A percentile compares a stretch with the other conserved stretches of the same genome.
These are phyloP conservation scores for Aphidius ervi DNA, from an alignment of 1,140 invertebrate genomes.

Conservation along the genomic window DNA sequence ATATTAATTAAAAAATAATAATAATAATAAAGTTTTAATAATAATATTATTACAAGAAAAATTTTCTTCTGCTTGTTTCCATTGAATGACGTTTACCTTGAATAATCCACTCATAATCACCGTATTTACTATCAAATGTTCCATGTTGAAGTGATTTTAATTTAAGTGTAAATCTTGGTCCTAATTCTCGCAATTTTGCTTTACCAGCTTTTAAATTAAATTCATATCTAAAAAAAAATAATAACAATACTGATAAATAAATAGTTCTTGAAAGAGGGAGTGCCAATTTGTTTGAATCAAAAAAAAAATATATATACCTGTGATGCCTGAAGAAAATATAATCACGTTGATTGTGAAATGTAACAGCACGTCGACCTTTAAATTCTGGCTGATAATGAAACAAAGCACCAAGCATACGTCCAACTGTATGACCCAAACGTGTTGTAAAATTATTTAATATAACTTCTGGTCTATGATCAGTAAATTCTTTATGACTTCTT, in stretches of 20 bases:
- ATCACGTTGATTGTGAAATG: slow-evolving; percentile 98
- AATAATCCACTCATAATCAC: slow-evolving; percentile 96
- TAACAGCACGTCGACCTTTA: slow-evolving; percentile 85
- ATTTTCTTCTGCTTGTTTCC: slow-evolving; percentile 85
- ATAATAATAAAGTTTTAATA: not conserved
- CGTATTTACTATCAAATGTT: slow-evolving; percentile 93
- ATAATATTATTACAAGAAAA: slow-evolving; percentile 68
- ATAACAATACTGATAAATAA: slow-evolving; percentile 4
- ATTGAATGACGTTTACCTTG: slow-evolving; percentile 85
- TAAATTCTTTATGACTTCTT: slow-evolving; percentile 74
- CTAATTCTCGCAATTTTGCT: slow-evolving; percentile 86
- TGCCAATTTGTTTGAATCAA: slow-evolving; percentile 2
- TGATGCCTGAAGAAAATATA: slow-evolving; percentile 99
- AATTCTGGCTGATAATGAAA: slow-evolving; percentile 97
- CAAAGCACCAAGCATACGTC: slow-evolving; percentile 89
- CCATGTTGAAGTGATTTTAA: slow-evolving; percentile 91
- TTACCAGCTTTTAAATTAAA: slow-evolving; percentile 76
- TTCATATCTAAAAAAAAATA: slow-evolving; percentile 68
- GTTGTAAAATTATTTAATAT: slow-evolving; percentile 97
- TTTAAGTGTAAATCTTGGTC: slow-evolving; percentile 92
- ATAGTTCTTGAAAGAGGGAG: not conserved
- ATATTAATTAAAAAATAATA: slow-evolving; percentile 13
- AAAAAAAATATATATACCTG: slow-evolving; percentile 57
- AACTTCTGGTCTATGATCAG: slow-evolving; percentile 86
- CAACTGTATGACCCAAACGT: slow-evolving; percentile 82